These are phyloP conservation scores for Ceratoteleas bidentatus DNA, from an alignment of 1,140 invertebrate species.

Conservation along the genomic window DNA sequence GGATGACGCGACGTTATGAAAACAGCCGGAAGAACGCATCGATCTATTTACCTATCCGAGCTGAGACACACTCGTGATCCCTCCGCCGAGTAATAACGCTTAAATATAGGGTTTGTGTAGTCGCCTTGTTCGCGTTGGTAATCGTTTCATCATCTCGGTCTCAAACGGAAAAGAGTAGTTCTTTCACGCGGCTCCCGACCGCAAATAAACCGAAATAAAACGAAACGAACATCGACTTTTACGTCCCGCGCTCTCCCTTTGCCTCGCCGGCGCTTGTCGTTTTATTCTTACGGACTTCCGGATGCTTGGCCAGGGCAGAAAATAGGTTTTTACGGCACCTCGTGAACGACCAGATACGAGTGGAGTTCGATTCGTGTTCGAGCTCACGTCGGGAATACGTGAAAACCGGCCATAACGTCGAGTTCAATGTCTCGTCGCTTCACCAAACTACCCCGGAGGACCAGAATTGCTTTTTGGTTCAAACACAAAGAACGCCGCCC, in stretches of 20 bases:
- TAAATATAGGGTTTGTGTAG: conserved; percentile 42
- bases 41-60: conserved; percentile 4
- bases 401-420: conserved; percentile 64
- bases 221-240: conserved; percentile 67
- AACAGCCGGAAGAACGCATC: background rate
- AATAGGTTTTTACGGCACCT: conserved; percentile 69
- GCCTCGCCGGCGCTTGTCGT: conserved; percentile 48
- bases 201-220: conserved; percentile 67
- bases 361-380: conserved; percentile 64
- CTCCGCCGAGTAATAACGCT: conserved; percentile 20
- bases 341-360: conserved; percentile 66
- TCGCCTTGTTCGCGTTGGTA: conserved; percentile 33
- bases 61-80: background rate
- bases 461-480: conserved; percentile 58
- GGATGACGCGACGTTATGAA: background rate
- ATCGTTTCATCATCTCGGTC: conserved; percentile 58
- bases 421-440: conserved; percentile 62
- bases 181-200: conserved; percentile 37
- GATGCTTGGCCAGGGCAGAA: conserved; percentile 60
- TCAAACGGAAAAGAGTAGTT: conserved; percentile 43
- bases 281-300: conserved; percentile 64
- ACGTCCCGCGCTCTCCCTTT: conserved; percentile 15
- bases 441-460: conserved; percentile 47
- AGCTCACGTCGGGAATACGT: conserved; percentile 64
- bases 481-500: conserved; percentile 34